Percentiles rank a stretch among this genome's conserved stretches.
phyloP scores from a whole-genome alignment of 2,113 vertebrate genomes.

The Hippopotamus amphibius region DNA sequence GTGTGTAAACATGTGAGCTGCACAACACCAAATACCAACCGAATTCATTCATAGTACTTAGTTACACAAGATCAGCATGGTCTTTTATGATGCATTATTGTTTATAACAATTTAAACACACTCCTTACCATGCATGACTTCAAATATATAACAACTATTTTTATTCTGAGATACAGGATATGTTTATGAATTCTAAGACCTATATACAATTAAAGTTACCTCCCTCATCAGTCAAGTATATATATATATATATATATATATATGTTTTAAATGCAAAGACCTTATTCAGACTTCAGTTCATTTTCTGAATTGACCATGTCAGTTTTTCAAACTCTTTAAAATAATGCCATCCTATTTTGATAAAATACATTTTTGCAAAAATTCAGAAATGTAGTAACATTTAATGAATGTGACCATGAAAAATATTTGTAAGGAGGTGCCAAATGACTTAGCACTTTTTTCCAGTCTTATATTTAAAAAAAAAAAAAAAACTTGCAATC shows the following conservation, averaged over 20 bases:
- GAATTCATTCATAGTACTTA: conserved; percentile 76
- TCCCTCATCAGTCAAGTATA: conserved; percentile 71
- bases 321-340: conserved; percentile 77
- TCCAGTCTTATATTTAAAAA: conserved; percentile 67
- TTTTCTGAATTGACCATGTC: conserved; percentile 74
- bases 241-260: neutral
- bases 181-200: conserved; percentile 74
- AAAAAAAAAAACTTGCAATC: conserved; percentile 67
- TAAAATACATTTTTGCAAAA: conserved; percentile 83
- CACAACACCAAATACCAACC: conserved; percentile 76
- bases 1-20: conserved; percentile 79
- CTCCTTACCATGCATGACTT: conserved; percentile 79
- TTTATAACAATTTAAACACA: conserved; percentile 78
- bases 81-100: conserved; percentile 69
- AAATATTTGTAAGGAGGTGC: conserved; percentile 81
- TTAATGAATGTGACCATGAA: conserved; percentile 78
- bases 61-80: conserved; percentile 72
- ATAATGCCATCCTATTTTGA: conserved; percentile 79
- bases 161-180: conserved; percentile 78
- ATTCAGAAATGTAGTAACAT: conserved; percentile 76
- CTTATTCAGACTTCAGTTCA: conserved; percentile 74
- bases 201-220: conserved; percentile 78
- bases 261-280: conserved; percentile 76
- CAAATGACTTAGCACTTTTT: conserved; percentile 77
- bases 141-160: conserved; percentile 80